Conservation (phyloP, 2,888 invertebrate species). For the Prosopocoilus inquinatus region DNA sequence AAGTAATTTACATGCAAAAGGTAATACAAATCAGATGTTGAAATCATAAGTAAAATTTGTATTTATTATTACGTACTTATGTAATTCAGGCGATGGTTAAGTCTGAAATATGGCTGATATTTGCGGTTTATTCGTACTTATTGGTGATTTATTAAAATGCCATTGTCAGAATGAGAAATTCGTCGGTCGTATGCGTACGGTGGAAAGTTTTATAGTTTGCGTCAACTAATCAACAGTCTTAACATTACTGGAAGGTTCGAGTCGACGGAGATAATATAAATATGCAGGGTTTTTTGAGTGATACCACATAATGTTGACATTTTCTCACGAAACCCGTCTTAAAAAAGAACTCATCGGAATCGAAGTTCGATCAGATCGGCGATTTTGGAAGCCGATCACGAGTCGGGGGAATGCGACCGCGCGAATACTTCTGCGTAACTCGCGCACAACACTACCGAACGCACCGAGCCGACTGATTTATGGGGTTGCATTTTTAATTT, state of each 20-base stretch:
- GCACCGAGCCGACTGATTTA: constrained; percentile 31
- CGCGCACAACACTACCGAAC: constrained; percentile 22
- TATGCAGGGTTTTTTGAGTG: background rate
- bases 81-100: no score
- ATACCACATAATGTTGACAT: constrained; percentile 15
- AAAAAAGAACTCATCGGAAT: constrained; percentile 25
- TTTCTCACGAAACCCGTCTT: constrained; percentile 23
- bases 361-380: constrained; percentile 29
- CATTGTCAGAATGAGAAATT: constrained; percentile 2
- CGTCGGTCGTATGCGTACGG: background rate
- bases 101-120: no score
- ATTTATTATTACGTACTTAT: no score
- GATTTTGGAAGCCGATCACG: constrained; percentile 34
- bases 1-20: no score
- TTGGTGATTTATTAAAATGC: constrained; percentile 1
- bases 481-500: constrained; percentile 35
- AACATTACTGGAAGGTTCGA: background rate
- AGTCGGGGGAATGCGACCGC: constrained; percentile 28
- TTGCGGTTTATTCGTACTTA: background rate
- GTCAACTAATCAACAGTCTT: background rate
- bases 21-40: no score
- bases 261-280: background rate
- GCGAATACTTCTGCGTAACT: constrained; percentile 6
- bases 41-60: no score
- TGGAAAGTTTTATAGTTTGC: background rate